Conservation (phyloP, 2,113 vertebrate species). For the Myotis lucifugus region DNA sequence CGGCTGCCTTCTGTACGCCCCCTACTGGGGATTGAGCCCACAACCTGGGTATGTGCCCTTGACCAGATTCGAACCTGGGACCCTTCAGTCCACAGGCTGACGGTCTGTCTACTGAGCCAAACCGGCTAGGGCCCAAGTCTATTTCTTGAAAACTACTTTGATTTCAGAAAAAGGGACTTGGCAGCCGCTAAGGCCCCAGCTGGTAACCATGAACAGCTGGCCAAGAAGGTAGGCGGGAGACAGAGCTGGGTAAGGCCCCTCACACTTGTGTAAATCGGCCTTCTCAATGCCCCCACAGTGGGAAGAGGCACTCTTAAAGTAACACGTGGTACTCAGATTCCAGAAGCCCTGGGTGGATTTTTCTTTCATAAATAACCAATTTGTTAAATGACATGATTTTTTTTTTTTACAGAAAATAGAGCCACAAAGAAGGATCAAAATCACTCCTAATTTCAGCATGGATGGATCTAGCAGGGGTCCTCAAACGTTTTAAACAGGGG, state of each 20-base stretch:
- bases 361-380: slow-evolving; percentile 33
- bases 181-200: background rate
- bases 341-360: background rate
- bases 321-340: background rate
- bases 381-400: background rate
- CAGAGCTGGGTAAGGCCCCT: background rate
- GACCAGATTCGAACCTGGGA: background rate
- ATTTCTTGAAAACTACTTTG: slow-evolving; percentile 40
- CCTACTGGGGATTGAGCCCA: too few species aligned
- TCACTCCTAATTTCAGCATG: background rate
- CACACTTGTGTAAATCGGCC: background rate
- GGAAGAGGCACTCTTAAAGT: background rate
- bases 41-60: too few species aligned
- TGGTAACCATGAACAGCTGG: background rate
- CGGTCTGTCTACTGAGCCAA: background rate
- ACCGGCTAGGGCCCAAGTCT: background rate
- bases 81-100: background rate
- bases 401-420: background rate
- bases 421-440: background rate
- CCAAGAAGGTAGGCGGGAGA: background rate
- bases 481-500: too few species aligned
- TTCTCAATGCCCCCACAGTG: background rate
- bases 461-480: background rate
- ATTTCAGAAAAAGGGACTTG: slow-evolving; percentile 42
- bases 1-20: too few species aligned